Evolutionary conservation across 2,888 invertebrate genomes (phyloP), one percentile per base, ranked within the genome.

Genomic region (Mechanitis mazaeus): DNA sequence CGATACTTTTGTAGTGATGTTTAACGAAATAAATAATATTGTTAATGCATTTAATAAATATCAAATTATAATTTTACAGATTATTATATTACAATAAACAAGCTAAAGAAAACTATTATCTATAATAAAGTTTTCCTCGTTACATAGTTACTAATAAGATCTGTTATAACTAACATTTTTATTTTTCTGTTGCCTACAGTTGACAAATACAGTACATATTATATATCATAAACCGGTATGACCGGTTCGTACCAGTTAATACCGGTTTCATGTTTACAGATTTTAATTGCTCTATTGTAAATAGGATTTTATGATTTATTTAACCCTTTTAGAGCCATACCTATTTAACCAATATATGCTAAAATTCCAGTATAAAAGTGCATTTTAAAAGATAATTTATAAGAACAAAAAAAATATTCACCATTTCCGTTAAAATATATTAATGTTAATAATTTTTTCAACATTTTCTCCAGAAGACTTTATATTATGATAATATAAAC

Each of bases 1-100:
- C 74, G 76, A 67, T 75, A 80, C 72, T 69, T 33, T 53, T 46
- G 59, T 57, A 63, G 46, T 12, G 45, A 56, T 61, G 64, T 63
- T 33, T 66, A 55, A 64, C 61, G 33, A 58, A 53, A 60, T 59
- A 55, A 58, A 54, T 55, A 12, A 46, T 65, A 55, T 60, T 58
- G 56, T 54, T 63, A 59, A 59, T 56, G 59, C 55, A 59, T 31
- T 31, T 50, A 50, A 31, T 50, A 5, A 31, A 31, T 31, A 50
- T 6, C 50, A 50, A 7, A 50, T 31, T 50, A 50, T 50, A 31
- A n/a, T 31, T 50, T 50, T 50, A 50, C 11, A 31, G 28, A 50
- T 31, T 50, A 50, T 31, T 50, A 31, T 31, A 50, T 42, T 42
- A 9, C 42, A 11, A 50, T 50, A 31, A 50, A 50, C 50, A 31